Evolutionary conservation across 2,888 invertebrate species (phyloP).

Genomic region (Iselma pallidipennis): DNA sequence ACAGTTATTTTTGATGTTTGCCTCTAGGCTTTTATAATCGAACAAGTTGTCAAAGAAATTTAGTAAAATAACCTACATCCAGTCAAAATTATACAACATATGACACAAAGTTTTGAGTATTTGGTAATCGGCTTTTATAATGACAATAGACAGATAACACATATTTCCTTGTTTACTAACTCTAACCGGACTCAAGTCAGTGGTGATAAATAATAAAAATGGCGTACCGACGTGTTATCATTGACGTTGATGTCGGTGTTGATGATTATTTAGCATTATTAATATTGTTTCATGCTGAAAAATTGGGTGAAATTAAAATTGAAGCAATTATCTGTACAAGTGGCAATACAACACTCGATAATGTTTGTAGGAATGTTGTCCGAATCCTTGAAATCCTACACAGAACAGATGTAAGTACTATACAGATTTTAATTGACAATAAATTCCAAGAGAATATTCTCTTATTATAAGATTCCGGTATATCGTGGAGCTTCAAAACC

Average conservation of each 20-base stretch:
- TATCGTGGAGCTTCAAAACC: conserved; percentile 65
- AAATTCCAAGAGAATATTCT: neutral
- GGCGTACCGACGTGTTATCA: conserved; percentile 49
- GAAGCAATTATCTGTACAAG: conserved; percentile 74
- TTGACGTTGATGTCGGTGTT: conserved; percentile 67
- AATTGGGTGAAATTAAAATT: conserved; percentile 56
- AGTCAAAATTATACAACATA: too few relatives aligned
- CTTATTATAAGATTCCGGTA: conserved; percentile 65
- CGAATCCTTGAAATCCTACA: conserved; percentile 65
- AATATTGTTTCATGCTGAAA: conserved; percentile 61
- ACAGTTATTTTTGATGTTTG: neutral
- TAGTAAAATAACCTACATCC: too few relatives aligned
- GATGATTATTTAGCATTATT: conserved; percentile 69
- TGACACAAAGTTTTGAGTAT: too few relatives aligned
- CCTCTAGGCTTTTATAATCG: neutral
- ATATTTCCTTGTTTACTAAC: too few relatives aligned
- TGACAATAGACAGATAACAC: too few relatives aligned
- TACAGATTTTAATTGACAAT: neutral
- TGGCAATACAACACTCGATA: conserved; percentile 72
- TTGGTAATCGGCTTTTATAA: too few relatives aligned
- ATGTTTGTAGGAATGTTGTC: conserved; percentile 71
- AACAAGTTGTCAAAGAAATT: neutral
- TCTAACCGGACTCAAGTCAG: too few relatives aligned
- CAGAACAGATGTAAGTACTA: conserved; percentile 65
- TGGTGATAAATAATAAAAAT: too few relatives aligned